Evolutionary conservation across 23 tunicate genomes (phyloP), one percentile per base, ranked within the genome.

Genomic region (Clavelina lepadiformis): DNA sequence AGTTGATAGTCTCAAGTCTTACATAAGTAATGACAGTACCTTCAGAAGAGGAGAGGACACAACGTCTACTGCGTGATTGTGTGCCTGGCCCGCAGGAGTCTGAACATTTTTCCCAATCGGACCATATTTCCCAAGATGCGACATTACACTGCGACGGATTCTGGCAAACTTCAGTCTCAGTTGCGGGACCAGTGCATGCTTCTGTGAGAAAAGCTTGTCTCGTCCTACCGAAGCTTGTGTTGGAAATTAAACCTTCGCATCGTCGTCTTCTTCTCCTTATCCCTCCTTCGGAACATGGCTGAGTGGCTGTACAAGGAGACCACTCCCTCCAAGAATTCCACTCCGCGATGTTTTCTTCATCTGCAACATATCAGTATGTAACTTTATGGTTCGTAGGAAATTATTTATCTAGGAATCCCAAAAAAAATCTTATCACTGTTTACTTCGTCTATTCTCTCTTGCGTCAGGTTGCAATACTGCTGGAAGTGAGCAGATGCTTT

Each of bases 31-130:
- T n/a, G n/a, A n/a, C n/a, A n/a, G n/a, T n/a, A n/a, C n/a, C n/a
- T n/a, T n/a, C n/a, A n/a, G n/a, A n/a, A n/a, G n/a, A n/a, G n/a
- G n/a, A n/a, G 5, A 23, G 31, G 2, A 34, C 61, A 66, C 72
- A 66, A 5, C 35, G 56, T 44, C 72, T 45, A 28, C 6, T 31
- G 44, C 72, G 44, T 28, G 8, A 20, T 38, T 66, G 37, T 30
- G 28, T 45, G 2, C 72, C 72, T 3, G 72, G 72, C 3, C 56
- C 26, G 22, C 72, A 66, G 31, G 55, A 19, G 24, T 38, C 60
- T 20, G 72, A 66, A 44, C 72, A 66, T 28, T 44, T 44, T 1
- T 56, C 20, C 55, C 55, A 66, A 5, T n/a, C 25, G 3, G 35
- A 2, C 72, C 72, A 66, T 28, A 15, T n/a, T 2, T 31, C 49